These are phyloP conservation scores for Melanargia galathea DNA, from an alignment of 2,888 invertebrate species.

Conservation along the genomic window DNA sequence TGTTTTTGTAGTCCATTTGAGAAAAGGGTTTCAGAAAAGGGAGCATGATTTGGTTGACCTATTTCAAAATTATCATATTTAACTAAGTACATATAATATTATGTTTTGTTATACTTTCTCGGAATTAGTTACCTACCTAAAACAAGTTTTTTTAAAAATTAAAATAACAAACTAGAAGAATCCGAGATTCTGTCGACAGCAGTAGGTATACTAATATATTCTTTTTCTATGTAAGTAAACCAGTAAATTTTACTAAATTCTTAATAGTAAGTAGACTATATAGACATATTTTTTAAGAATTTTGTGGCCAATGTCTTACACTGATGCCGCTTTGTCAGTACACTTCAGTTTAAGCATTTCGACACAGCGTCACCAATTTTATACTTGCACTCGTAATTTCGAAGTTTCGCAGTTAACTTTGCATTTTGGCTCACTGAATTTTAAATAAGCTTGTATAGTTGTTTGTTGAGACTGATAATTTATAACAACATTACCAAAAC, in stretches of 20 bases:
- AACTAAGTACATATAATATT: no score
- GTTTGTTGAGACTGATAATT: conserved; percentile 2
- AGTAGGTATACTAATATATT: no score
- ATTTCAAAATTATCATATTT: conserved; percentile 7
- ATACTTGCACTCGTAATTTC: conserved; percentile 14
- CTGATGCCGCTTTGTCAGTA: background rate
- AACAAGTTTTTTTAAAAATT: no score
- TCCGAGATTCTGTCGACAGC: no score
- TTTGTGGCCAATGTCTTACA: no score
- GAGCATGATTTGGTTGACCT: conserved; percentile 5
- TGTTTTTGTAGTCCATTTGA: conserved; percentile 30
- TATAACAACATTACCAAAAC: background rate
- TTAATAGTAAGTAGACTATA: no score
- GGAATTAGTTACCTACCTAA: no score
- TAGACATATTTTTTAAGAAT: no score
- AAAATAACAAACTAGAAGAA: no score
- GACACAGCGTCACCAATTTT: conserved; percentile 13
- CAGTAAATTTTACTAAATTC: no score
- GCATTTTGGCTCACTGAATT: conserved; percentile 19
- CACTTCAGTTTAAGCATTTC: conserved; percentile 4
- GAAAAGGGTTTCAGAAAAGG: conserved; percentile 18
- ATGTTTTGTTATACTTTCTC: no score
- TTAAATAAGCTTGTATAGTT: conserved; percentile 12
- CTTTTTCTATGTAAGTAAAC: no score
- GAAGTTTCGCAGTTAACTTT: conserved; percentile 12